phyloP scores from a whole-genome alignment of 2,888 invertebrate species.

The Protonemura montana region DNA sequence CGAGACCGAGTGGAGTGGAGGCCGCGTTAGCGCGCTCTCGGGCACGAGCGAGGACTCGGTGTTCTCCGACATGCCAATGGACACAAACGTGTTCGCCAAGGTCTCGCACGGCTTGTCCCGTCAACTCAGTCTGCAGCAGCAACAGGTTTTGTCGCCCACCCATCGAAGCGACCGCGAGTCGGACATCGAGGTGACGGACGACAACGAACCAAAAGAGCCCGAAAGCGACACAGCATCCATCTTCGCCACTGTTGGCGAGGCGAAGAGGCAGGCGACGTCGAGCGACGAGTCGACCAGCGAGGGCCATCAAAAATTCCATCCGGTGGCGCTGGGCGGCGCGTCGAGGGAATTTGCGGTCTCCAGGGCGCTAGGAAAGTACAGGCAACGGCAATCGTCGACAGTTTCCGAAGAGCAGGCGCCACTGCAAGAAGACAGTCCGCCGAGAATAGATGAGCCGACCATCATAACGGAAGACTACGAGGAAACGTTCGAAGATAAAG shows the following conservation, averaged over 20 bases:
- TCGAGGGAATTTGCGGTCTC: conserved; percentile 87
- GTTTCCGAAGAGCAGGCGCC: conserved; percentile 72
- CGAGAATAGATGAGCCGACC: conserved; percentile 44
- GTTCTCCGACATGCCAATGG: conserved; percentile 73
- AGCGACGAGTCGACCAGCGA: conserved; percentile 64
- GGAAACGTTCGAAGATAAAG: conserved; percentile 37
- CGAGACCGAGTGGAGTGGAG: conserved; percentile 59
- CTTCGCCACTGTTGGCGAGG: conserved; percentile 79
- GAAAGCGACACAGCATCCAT: conserved; percentile 58
- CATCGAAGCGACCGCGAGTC: conserved; percentile 19
- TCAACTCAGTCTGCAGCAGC: conserved; percentile 60
- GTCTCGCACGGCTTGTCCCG: conserved; percentile 57
- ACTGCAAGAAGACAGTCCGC: conserved; percentile 61
- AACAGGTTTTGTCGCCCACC: conserved; percentile 33
- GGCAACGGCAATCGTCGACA: conserved; percentile 75
- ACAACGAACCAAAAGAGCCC: conserved; percentile 54
- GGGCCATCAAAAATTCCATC: conserved; percentile 60
- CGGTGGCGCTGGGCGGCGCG: conserved; percentile 68
- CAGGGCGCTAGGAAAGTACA: conserved; percentile 80
- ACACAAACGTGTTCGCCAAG: conserved; percentile 70
- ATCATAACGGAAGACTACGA: conserved; percentile 39
- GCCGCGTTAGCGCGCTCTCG: conserved; percentile 71
- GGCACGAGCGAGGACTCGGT: conserved; percentile 74
- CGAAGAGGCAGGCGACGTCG: conserved; percentile 65
- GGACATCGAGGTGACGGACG: conserved; percentile 49